phyloP scores from a whole-genome alignment of 2,113 vertebrate genomes.

The Clarias magur region DNA sequence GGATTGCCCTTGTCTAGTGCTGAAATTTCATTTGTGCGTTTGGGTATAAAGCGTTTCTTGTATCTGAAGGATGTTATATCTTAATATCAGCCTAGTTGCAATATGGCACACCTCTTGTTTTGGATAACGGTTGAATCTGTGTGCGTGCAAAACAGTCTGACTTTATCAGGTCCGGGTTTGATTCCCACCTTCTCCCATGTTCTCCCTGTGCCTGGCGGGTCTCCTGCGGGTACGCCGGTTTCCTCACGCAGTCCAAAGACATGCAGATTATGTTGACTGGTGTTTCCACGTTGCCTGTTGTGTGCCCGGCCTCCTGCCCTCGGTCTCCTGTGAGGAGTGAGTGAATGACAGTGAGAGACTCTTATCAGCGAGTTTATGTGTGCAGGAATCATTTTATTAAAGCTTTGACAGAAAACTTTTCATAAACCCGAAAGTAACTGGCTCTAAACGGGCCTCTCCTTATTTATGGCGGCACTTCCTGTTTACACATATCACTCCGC shows the following conservation, averaged over 20 bases:
- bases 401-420: background rate
- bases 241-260: too few species aligned
- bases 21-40: background rate
- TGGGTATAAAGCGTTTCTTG: background rate
- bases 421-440: background rate
- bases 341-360: too few species aligned
- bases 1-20: too few species aligned
- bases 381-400: background rate
- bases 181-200: too few species aligned
- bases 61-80: too few species aligned
- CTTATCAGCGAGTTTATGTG: background rate
- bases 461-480: constrained; percentile 8
- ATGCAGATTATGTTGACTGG: too few species aligned
- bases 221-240: too few species aligned
- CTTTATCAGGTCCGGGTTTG: background rate
- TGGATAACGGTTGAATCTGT: background rate
- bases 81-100: background rate
- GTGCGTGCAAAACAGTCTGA: background rate
- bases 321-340: too few species aligned
- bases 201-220: too few species aligned
- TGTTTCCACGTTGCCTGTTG: too few species aligned
- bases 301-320: too few species aligned
- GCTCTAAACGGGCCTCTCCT: background rate
- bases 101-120: background rate
- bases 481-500: constrained; percentile 23